These are phyloP conservation scores for Diplosoma virens DNA, from an alignment of 23 tunicate genomes.

Conservation along the genomic window DNA sequence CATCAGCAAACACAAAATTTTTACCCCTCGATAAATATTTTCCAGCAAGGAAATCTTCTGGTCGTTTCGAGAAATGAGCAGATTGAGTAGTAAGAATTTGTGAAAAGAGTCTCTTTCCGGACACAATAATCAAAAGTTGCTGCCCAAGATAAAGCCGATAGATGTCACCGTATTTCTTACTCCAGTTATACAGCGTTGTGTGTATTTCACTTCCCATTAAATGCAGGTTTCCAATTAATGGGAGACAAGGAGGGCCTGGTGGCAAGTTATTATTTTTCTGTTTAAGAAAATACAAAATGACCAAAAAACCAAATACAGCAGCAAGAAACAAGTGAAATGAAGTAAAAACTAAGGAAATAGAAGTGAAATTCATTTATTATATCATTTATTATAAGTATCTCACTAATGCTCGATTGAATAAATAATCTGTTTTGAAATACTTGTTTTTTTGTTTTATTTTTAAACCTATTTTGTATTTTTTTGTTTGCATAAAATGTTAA, in stretches of 20 bases:
- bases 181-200: neutral
- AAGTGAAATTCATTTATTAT: too few species aligned
- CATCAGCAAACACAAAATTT: constrained; percentile 43
- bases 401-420: too few species aligned
- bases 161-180: constrained; percentile 46
- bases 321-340: too few species aligned
- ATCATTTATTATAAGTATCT: too few species aligned
- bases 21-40: constrained; percentile 33
- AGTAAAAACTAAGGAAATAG: too few species aligned
- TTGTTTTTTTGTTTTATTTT: too few species aligned
- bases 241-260: constrained; percentile 46
- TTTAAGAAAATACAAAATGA: neutral
- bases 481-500: too few species aligned
- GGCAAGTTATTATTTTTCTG: neutral
- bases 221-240: constrained; percentile 47
- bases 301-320: neutral
- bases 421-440: too few species aligned
- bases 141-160: constrained; percentile 32
- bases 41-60: constrained; percentile 4
- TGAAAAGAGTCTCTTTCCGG: neutral
- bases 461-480: too few species aligned
- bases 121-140: constrained; percentile 15
- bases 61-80: constrained; percentile 39
- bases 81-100: constrained; percentile 39
- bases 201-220: constrained; percentile 17